Evolutionary conservation across 2,888 invertebrate species (phyloP).

Genomic region (Tenthredo amoena): DNA sequence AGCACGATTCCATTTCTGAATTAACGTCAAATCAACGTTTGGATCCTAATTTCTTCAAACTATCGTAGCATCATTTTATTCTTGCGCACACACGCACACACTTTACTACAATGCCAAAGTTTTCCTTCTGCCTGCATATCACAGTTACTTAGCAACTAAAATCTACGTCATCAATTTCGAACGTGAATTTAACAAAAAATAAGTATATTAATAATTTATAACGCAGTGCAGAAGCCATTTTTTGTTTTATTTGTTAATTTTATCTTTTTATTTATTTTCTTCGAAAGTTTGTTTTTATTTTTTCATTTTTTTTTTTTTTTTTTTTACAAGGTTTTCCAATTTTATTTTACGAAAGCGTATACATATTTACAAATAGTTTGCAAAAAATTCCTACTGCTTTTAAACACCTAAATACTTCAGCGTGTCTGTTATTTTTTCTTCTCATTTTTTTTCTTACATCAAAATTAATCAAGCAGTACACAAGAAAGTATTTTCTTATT

Average conservation of each 20-base stretch:
- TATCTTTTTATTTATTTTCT: not conserved
- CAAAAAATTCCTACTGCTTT: conserved; percentile 67
- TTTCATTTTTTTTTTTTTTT: not conserved
- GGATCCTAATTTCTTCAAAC: not conserved
- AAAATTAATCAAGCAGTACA: not conserved
- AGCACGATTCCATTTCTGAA: not conserved
- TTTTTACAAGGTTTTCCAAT: conserved; percentile 31
- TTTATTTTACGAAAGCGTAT: conserved; percentile 71
- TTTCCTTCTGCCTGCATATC: conserved; percentile 36
- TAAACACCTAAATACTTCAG: conserved; percentile 13
- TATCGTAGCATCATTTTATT: not conserved
- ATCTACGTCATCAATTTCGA: not conserved
- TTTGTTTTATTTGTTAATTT: not conserved
- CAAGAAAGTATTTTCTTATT: conserved; percentile 7
- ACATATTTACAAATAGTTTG: conserved; percentile 73
- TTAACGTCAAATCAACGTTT: not conserved
- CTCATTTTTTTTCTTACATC: conserved; percentile 10
- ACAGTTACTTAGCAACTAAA: conserved; percentile 4
- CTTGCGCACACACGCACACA: not conserved
- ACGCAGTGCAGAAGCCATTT: not conserved
- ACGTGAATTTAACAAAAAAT: not conserved
- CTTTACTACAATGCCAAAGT: conserved; percentile 17
- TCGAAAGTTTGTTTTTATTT: not conserved
- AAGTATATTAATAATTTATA: not conserved
- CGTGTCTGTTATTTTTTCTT: conserved; percentile 1